Evolutionary conservation across 1,140 invertebrate genomes (phyloP), one percentile per base, ranked within the genome.

Genomic region (Lepidotrigona ventralis): DNA sequence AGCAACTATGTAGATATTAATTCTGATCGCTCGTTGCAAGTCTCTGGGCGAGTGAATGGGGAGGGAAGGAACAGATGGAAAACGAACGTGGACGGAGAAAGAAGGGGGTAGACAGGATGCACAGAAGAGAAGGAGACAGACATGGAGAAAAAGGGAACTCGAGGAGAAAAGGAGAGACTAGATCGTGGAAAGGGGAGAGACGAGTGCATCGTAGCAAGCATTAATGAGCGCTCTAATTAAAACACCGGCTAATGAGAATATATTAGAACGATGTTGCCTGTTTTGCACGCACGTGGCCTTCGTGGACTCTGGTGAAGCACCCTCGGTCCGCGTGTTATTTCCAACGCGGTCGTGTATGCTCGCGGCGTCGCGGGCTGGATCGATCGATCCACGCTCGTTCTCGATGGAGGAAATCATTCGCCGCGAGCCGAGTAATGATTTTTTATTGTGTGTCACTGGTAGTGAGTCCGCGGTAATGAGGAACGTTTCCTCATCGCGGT

Each of bases 141-240:
- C 23, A 64, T 15, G 17, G 74, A 14, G 66, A 54, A 51, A 21
- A 71, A 72, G 70, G 21, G 56, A 54, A n/a, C 14, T 23, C 14
- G 71, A 15, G 74, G 53, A 84, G 46, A 74, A 68, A 82, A 26
- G 39, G 29, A 23, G 46, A 15, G 51, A 33, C 63, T 19, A 39
- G 33, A 19, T 23, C 58, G 53, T 26, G 76, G 58, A 84, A 80
- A 85, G 76, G 72, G 84, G 74, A 68, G 85, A 56, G 79, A 71
- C 58, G 81, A 75, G 46, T 74, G 82, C 84, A 82, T 87, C 86
- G 72, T 85, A 85, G 85, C 75, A 76, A 72, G 87, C 88, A 90
- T 91, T 91, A 91, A 91, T 90, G 91, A 91, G 87, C 86, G 87
- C 83, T 91, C 90, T 91, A 91, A 92, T 91, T 92, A 92, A 92